Conservation (phyloP, 1,140 invertebrate genomes). For the Oryctes rhinoceros region DNA sequence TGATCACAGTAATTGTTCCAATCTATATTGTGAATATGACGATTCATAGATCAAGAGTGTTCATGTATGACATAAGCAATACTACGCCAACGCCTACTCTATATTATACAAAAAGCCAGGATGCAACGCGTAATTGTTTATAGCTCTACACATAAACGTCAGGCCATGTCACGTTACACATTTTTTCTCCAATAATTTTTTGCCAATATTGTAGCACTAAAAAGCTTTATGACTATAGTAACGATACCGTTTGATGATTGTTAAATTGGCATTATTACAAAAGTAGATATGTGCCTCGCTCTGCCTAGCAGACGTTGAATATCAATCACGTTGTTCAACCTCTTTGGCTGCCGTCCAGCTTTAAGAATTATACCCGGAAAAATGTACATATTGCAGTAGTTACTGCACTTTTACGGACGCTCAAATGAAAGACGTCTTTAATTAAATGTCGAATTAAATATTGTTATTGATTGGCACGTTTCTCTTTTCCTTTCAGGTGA, state of each 20-base stretch:
- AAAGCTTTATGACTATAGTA: not conserved
- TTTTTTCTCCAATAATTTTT: not conserved
- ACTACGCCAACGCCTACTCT: too few relatives aligned
- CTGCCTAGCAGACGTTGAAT: not conserved
- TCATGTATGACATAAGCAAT: too few relatives aligned
- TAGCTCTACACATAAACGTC: too few relatives aligned
- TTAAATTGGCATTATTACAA: slow-evolving; percentile 9
- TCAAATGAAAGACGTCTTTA: not conserved
- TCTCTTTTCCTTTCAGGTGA: slow-evolving; percentile 12
- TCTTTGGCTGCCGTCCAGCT: not conserved
- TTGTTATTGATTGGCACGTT: not conserved
- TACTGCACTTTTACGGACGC: not conserved
- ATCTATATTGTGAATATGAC: too few relatives aligned
- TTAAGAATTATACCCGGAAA: not conserved
- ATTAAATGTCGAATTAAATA: not conserved
- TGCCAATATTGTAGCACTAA: not conserved
- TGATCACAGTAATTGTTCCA: too few relatives aligned
- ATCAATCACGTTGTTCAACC: not conserved
- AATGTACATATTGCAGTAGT: slow-evolving; percentile 28
- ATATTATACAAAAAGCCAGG: too few relatives aligned
- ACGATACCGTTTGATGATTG: not conserved
- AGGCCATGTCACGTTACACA: too few relatives aligned
- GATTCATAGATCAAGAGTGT: too few relatives aligned
- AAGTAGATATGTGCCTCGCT: not conserved
- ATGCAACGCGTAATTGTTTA: too few relatives aligned